Base-by-base conservation (phyloP, 2,888 invertebrate species). In the Acrobasis repandana region DNA sequence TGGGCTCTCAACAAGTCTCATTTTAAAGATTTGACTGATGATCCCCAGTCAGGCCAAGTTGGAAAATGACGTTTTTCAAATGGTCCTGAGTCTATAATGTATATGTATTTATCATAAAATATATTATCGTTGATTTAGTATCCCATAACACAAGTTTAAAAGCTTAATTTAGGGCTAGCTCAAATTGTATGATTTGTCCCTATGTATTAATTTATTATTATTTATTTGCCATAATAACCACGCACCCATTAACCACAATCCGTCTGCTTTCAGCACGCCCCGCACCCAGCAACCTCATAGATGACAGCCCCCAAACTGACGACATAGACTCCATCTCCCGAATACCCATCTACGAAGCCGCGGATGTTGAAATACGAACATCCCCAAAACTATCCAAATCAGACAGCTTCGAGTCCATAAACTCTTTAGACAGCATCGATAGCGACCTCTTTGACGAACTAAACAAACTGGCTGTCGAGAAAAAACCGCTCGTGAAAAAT, bases 291-390 rank as follows among this genome's bases (percentile, higher is more conserved):
- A 52, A 47, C 33, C 49, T 58, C 14, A 50, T 67, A 38, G 67
- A 71, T 14, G 72, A 65, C 54, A 70, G 67, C 33, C 66, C 68
- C 47, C 58, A 52, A 34, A 51, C 61, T 15, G 83, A 86, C 67
- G 84, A 83, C 61, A 75, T 83, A 1, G 88, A 90, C 65, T 79
- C 78, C 66, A 79, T 83, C 69, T 86, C 90, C 2, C 83, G 86
- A 63, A 92, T 92, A 76, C 88, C 89, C 0, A 89, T 91, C 56
- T 87, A 88, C 74, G 88, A 89, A 61, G 82, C 90, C 0, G 80
- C 86, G 0, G 83, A 86, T 16, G 83, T 90, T 0, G 91, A 91
- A 71, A 77, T 83, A 54, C 69, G 83, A 14, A 67, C 73, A n/a
- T 76, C 85, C 10, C 77, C 86, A 3, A 72, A 74, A 66, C 61